Evolutionary conservation across 2,113 vertebrate species (phyloP), one percentile per base, ranked within the genome.

Genomic region (Coreoperca whiteheadi): DNA sequence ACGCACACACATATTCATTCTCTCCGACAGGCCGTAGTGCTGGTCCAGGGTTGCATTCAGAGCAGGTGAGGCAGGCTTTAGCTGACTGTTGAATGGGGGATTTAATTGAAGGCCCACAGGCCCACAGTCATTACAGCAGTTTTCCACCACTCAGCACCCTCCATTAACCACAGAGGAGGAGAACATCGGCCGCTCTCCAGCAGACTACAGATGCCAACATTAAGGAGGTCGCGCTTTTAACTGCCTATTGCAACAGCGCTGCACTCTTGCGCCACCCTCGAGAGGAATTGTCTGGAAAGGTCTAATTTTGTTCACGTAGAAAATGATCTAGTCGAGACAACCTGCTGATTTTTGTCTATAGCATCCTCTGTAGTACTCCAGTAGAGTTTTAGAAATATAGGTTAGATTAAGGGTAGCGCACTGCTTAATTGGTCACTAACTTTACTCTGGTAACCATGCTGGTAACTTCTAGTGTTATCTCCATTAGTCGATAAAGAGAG

Each of bases 71-170:
- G 18, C 67, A 41, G 37, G 48, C 77, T 84, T 85, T 67, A 82
- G 86, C 74, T 83, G 73, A 56, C 60, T 75, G 69, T 85, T 83
- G 69, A 90, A 82, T 74, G 53, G 73, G n/a, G 83, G 87, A 84
- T 90, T 84, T 78, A 76, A 68, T 72, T 41, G 51, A 83, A 74
- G 74, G 70, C 88, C 75, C 86, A 84, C 73, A 78, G 85, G 77
- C 87, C 84, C 87, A 69, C 63, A 85, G 43, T 93, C 89, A 90
- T 93, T 91, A 87, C 71, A 85, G 82, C 41, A 0, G 57, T 87
- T 91, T 87, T 91, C 81, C 72, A 83, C 76, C 81, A 71, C 85
- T 92, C 88, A 86, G 79, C 86, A 87, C 59, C 82, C 72, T 81
- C 81, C 65, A 88, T 91, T 92, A 87, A 77, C 70, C 86, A 81